Conservation (phyloP, 1,140 invertebrate species). For the Aleiodes sp. region DNA sequence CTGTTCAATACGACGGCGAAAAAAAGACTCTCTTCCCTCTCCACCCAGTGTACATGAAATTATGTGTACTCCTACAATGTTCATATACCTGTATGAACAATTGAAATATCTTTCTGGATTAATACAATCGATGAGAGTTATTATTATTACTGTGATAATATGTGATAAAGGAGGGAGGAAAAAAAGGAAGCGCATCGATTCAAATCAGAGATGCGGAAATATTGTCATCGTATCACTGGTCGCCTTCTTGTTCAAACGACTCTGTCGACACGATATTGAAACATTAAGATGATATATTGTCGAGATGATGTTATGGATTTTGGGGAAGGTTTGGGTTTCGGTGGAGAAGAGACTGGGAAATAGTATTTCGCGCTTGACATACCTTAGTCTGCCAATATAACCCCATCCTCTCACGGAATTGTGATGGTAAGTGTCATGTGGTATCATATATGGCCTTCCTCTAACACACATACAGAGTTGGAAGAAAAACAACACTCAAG, state of each 20-base stretch:
- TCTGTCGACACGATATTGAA: conserved; percentile 64
- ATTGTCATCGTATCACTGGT: conserved; percentile 23
- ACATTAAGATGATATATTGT: conserved; percentile 65
- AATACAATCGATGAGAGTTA: too few relatives aligned
- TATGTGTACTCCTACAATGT: too few relatives aligned
- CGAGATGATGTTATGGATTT: conserved; percentile 50
- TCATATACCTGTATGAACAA: too few relatives aligned
- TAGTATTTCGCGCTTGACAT: conserved; percentile 50
- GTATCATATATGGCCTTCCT: background rate
- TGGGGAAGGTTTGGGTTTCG: background rate
- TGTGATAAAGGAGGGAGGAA: background rate
- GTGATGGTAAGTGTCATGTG: background rate
- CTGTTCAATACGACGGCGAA: conserved; percentile 28
- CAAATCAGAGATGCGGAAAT: conserved; percentile 5
- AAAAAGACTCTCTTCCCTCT: too few relatives aligned
- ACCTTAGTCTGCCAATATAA: conserved; percentile 47
- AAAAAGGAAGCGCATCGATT: too few relatives aligned
- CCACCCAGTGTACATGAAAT: too few relatives aligned
- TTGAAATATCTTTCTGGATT: too few relatives aligned
- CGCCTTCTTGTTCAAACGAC: conserved; percentile 62
- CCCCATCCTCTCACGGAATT: conserved; percentile 30
- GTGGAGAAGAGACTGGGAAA: conserved; percentile 26
- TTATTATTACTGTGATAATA: background rate
- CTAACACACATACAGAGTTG: background rate
- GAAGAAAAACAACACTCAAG: conserved; percentile 10